phyloP scores from a whole-genome alignment of 1,140 invertebrate genomes.

The Sinonovacula constricta region DNA sequence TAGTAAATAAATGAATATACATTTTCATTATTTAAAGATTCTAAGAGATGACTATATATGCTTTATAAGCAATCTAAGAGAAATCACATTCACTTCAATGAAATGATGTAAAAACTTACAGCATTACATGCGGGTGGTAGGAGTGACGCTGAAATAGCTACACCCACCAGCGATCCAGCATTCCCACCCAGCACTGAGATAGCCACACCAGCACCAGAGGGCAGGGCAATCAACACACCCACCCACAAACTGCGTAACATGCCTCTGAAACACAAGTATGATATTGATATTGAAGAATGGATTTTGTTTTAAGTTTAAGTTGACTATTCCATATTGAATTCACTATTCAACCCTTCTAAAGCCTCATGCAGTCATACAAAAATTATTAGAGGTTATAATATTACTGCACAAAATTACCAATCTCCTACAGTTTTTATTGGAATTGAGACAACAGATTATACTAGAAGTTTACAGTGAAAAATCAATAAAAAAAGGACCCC shows the following conservation, averaged over 20 bases:
- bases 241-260: slow-evolving; percentile 83
- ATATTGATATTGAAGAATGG: no score
- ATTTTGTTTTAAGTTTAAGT: neutral
- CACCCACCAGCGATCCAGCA: slow-evolving; percentile 90
- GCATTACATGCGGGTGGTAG: slow-evolving; percentile 91
- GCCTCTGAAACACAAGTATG: slow-evolving; percentile 79
- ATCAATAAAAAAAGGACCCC: no score
- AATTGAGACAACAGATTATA: no score
- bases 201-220: slow-evolving; percentile 90
- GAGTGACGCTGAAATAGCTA: slow-evolving; percentile 92
- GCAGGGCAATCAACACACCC: slow-evolving; percentile 84
- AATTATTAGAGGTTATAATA: no score
- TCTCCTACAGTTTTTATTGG: no score
- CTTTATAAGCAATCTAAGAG: no score
- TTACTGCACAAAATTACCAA: no score
- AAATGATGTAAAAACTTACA: slow-evolving; percentile 66
- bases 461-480: no score
- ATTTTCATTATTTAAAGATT: no score
- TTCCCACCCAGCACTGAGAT: slow-evolving; percentile 91
- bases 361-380: no score
- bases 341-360: neutral
- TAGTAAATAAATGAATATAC: no score
- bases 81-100: neutral
- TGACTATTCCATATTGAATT: neutral
- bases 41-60: no score